Base-by-base conservation (phyloP, 2,888 invertebrate species). In the Acanthopleura granulata region DNA sequence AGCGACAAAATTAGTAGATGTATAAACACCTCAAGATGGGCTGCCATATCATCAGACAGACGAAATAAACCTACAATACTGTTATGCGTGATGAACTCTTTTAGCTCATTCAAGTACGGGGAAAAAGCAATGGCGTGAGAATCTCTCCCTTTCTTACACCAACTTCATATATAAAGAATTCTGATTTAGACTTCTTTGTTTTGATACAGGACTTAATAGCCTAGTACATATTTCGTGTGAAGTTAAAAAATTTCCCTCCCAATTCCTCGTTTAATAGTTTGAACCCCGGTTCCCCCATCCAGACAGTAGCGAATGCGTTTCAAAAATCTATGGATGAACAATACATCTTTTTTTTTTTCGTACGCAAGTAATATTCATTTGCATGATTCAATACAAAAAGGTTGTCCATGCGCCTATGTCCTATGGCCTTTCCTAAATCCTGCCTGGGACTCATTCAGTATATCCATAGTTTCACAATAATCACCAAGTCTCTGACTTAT, bases 1-100 rank as follows among this genome's bases (percentile, higher is more conserved):
- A 30, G 66, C 69, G 72, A 72, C 29, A 75, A 40, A 6, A 75
- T 12, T 9, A 62, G 62, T 9, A 72, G 14, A n/a, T 12, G 49
- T 70, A 70, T 16, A 70, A 70, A 40, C 11, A 22, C 9, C 12
- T 70, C 30, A 15, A 70, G 15, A 11, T 70, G 29, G 15, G 11
- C 11, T 30, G 11, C 29, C 11, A 40, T 40, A 15, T 30, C 30
- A 40, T 22, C 12, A 29, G 30, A 30, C 49, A 70, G 15, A 30
- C 12, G 22, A 30, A 22, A 11, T 15, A 70, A 12, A 15, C 12
- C 70, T 30, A 40, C 12, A 27, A 22, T 22, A 15, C 22, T 70
- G 15, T 22, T 40, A 15, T 40, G 12, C 29, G 22, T 12, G 12
- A 70, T 12, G 22, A 15, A 70, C 12, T 70, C 70, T 70, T 70